Conservation (phyloP, 1,140 invertebrate genomes). For the Aphaenogaster ashmeadi region DNA sequence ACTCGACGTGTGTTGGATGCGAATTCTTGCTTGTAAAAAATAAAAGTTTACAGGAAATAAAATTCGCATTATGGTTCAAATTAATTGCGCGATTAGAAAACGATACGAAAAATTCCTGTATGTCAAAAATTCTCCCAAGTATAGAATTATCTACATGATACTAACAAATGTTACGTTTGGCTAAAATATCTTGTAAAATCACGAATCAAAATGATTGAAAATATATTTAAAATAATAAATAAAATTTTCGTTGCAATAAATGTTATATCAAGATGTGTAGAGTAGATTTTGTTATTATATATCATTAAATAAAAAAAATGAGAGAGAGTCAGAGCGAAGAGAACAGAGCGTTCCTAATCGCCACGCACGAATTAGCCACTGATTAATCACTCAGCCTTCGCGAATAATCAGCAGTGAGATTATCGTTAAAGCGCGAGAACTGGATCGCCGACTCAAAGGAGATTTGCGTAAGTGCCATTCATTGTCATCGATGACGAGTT, state of each 20-base stretch:
- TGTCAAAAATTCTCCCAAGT: not conserved
- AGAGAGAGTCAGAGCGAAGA: not conserved
- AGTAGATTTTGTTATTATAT: not conserved
- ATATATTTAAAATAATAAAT: not conserved
- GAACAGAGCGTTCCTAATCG: slow-evolving; percentile 11
- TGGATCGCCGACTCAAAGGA: slow-evolving; percentile 18
- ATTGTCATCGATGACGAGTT: slow-evolving; percentile 31
- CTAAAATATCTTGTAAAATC: not conserved
- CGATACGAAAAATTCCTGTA: not conserved
- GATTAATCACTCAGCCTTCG: slow-evolving; percentile 38
- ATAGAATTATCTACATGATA: not conserved
- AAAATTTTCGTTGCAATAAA: not conserved
- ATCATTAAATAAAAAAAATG: not conserved
- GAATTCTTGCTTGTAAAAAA: not conserved
- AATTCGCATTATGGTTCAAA: not conserved
- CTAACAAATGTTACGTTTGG: not conserved
- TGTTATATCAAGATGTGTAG: not conserved
- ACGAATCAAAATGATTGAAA: not conserved
- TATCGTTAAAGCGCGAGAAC: slow-evolving; percentile 29
- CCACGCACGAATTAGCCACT: slow-evolving; percentile 30
- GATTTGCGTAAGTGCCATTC: not conserved
- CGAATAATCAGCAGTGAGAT: not conserved
- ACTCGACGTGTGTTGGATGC: not conserved
- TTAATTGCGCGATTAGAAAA: not conserved
- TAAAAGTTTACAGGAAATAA: not conserved